Percentiles rank a stretch among this genome's conserved stretches.
phyloP scores from a whole-genome alignment of 2,888 invertebrate genomes.

The Craniophora ligustri region DNA sequence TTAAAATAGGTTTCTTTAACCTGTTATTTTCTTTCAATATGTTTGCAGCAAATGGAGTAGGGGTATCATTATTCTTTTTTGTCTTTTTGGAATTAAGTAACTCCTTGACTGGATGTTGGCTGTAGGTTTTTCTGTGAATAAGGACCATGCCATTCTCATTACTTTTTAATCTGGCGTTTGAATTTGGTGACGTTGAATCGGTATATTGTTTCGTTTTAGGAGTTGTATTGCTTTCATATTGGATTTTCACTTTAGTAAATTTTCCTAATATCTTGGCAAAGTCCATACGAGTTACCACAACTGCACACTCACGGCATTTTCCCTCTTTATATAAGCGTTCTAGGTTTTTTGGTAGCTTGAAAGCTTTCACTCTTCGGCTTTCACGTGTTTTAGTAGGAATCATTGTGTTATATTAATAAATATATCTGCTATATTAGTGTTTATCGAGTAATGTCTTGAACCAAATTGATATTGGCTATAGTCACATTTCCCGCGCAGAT shows the following conservation, averaged over 20 bases:
- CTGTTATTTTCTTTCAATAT: constrained; percentile 82
- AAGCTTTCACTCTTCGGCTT: constrained; percentile 66
- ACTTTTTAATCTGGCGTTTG: constrained; percentile 74
- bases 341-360: constrained; percentile 76
- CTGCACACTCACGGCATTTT: constrained; percentile 83
- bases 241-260: constrained; percentile 85
- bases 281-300: constrained; percentile 83
- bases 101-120: constrained; percentile 71
- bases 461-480: constrained; percentile 65
- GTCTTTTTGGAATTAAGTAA: constrained; percentile 61
- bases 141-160: constrained; percentile 86
- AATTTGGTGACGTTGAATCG: constrained; percentile 57
- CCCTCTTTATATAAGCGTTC: constrained; percentile 80
- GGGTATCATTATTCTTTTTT: constrained; percentile 51
- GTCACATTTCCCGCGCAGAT: constrained; percentile 87
- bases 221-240: constrained; percentile 78
- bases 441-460: constrained; percentile 53
- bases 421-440: constrained; percentile 29
- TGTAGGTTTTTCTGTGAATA: constrained; percentile 73
- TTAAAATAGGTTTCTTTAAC: constrained; percentile 65
- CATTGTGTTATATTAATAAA: constrained; percentile 60
- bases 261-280: constrained; percentile 85
- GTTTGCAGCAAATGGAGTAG: constrained; percentile 53
- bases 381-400: constrained; percentile 77
- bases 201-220: constrained; percentile 67